phyloP scores from a whole-genome alignment of 1,140 invertebrate genomes.

The Colletes gigas region DNA sequence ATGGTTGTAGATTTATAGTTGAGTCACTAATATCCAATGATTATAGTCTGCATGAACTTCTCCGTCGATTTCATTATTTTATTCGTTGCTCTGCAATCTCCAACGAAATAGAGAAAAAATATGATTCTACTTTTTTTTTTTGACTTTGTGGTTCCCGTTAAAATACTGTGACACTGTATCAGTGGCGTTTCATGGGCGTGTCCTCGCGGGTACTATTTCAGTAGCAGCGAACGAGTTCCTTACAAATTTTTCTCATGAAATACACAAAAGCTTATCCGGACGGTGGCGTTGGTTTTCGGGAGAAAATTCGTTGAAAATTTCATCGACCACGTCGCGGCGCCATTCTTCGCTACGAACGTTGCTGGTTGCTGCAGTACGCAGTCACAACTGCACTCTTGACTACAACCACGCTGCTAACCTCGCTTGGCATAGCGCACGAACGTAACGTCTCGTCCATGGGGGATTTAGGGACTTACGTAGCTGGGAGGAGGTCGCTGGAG shows the following conservation, averaged over 20 bases:
- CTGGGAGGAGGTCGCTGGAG: slow-evolving; percentile 36
- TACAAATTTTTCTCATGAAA: slow-evolving; percentile 39
- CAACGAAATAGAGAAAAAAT: too few relatives aligned
- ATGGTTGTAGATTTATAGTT: too few relatives aligned
- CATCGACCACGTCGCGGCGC: slow-evolving; percentile 45
- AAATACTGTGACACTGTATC: slow-evolving; percentile 28
- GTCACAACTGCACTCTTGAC: slow-evolving; percentile 54
- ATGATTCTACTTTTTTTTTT: too few relatives aligned
- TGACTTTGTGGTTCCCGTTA: background rate
- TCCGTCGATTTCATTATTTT: too few relatives aligned
- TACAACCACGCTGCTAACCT: slow-evolving; percentile 40
- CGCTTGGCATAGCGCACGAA: slow-evolving; percentile 31
- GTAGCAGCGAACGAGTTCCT: background rate
- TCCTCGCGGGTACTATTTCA: background rate
- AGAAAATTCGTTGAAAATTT: slow-evolving; percentile 63
- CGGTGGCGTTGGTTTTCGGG: slow-evolving; percentile 30
- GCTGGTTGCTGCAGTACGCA: slow-evolving; percentile 28
- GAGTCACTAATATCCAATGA: too few relatives aligned
- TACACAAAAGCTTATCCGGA: slow-evolving; percentile 24
- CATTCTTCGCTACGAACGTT: slow-evolving; percentile 53
- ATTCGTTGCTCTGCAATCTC: too few relatives aligned
- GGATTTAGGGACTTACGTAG: slow-evolving; percentile 61
- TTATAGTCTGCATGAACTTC: too few relatives aligned
- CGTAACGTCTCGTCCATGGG: slow-evolving; percentile 50
- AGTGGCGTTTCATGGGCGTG: background rate